Percentiles rank a stretch among this genome's conserved stretches.
phyloP scores from a whole-genome alignment of 1,140 invertebrate species.

The Stegodyphus dumicola region DNA sequence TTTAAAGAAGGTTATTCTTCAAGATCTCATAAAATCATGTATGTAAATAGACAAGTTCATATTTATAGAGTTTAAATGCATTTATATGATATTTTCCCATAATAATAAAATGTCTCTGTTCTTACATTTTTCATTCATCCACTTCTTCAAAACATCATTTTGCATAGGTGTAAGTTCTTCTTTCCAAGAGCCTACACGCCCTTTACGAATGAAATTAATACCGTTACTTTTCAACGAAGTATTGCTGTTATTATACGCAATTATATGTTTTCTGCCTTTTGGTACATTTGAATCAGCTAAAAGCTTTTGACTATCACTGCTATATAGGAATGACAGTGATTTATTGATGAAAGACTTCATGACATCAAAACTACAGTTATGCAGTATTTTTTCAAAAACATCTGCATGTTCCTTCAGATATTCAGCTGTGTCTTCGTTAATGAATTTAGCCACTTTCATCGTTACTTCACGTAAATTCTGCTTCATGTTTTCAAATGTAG shows the following conservation, averaged over 20 bases:
- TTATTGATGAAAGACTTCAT: conserved; percentile 41
- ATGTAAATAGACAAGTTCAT: too few species aligned
- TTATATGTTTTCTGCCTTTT: conserved; percentile 37
- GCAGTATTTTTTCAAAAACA: conserved; percentile 22
- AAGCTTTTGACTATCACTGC: background rate
- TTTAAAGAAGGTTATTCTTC: too few species aligned
- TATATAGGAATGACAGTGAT: conserved; percentile 9
- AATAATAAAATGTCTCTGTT: conserved; percentile 7
- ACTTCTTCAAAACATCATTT: conserved; percentile 24
- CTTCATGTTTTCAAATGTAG: conserved; percentile 65
- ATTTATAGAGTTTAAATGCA: too few species aligned
- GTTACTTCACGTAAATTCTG: conserved; percentile 28
- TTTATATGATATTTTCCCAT: conserved; percentile 5
- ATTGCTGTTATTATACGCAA: background rate
- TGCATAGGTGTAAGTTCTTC: background rate
- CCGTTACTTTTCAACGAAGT: background rate
- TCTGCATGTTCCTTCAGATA: conserved; percentile 26
- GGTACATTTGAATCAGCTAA: conserved; percentile 9
- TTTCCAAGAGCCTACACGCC: conserved; percentile 6
- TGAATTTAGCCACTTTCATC: conserved; percentile 54
- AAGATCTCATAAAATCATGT: too few species aligned
- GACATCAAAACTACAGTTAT: conserved; percentile 40
- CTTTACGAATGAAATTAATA: conserved; percentile 22
- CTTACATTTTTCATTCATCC: conserved; percentile 15
- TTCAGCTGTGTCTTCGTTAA: conserved; percentile 27